phyloP scores from a whole-genome alignment of 2,113 vertebrate species.

The Mugil cephalus region DNA sequence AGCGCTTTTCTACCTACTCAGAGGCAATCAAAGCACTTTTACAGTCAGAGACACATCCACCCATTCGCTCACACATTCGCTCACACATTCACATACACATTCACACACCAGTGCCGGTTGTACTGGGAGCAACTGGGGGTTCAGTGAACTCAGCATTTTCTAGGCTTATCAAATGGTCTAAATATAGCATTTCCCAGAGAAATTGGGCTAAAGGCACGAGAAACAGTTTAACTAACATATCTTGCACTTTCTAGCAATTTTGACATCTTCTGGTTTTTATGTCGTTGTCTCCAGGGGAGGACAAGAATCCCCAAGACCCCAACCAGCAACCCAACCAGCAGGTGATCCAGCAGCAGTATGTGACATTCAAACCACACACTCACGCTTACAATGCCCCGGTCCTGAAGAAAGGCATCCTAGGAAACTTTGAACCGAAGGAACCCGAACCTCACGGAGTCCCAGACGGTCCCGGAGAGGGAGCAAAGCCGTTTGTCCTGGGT shows the following conservation, averaged over 20 bases:
- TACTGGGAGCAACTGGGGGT: too few species aligned
- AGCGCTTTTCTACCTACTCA: too few species aligned
- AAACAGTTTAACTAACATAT: too few species aligned
- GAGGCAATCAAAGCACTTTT: too few species aligned
- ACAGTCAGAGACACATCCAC: too few species aligned
- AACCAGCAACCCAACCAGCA: slow-evolving; percentile 88
- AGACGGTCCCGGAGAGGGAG: slow-evolving; percentile 93
- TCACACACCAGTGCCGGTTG: too few species aligned
- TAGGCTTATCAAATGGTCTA: too few species aligned
- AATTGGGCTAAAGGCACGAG: too few species aligned
- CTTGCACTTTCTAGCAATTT: not conserved
- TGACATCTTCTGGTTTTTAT: not conserved
- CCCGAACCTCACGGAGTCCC: slow-evolving; percentile 91
- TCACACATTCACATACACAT: too few species aligned
- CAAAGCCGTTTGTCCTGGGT: slow-evolving; percentile 91
- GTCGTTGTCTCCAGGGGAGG: slow-evolving; percentile 24
- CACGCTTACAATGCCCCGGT: slow-evolving; percentile 88
- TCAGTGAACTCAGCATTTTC: too few species aligned
- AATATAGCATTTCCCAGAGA: too few species aligned
- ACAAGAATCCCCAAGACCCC: slow-evolving; percentile 34
- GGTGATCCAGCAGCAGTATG: slow-evolving; percentile 92
- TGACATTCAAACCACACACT: slow-evolving; percentile 94
- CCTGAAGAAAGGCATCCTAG: slow-evolving; percentile 87
- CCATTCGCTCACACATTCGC: too few species aligned
- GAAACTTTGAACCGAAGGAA: slow-evolving; percentile 95